These are phyloP conservation scores for Agrypnus murinus DNA, from an alignment of 2,888 invertebrate species.

Conservation along the genomic window DNA sequence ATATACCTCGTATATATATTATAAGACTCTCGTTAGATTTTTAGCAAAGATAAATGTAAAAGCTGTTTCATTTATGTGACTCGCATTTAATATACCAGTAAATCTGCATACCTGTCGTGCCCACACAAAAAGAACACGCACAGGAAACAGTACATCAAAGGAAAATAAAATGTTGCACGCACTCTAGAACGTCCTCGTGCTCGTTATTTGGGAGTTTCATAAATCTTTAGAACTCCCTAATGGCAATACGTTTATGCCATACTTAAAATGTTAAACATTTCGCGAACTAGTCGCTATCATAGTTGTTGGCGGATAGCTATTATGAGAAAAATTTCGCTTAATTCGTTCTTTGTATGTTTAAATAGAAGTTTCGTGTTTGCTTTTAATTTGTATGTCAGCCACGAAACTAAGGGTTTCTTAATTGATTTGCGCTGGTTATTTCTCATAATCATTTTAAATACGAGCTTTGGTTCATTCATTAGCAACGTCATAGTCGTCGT, in stretches of 20 bases:
- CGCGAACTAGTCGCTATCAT: too few species aligned
- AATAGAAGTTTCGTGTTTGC: too few species aligned
- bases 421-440: slow-evolving; percentile 30
- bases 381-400: slow-evolving; percentile 10
- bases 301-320: too few species aligned
- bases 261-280: slow-evolving; percentile 18
- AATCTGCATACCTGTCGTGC: slow-evolving; percentile 57
- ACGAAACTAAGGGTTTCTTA: slow-evolving; percentile 1
- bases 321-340: too few species aligned
- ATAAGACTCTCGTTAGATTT: slow-evolving; percentile 40
- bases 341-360: too few species aligned
- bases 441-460: slow-evolving; percentile 29
- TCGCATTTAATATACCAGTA: slow-evolving; percentile 50
- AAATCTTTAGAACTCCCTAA: slow-evolving; percentile 44
- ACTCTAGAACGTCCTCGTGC: slow-evolving; percentile 50
- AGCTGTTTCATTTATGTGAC: slow-evolving; percentile 48
- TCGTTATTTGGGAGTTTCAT: slow-evolving; percentile 51
- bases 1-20: slow-evolving; percentile 11
- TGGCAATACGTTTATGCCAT: slow-evolving; percentile 11
- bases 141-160: slow-evolving; percentile 57
- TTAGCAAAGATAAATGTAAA: slow-evolving; percentile 42
- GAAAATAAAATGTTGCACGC: slow-evolving; percentile 54
- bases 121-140: slow-evolving; percentile 55
- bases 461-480: slow-evolving; percentile 28
- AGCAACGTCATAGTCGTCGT: slow-evolving; percentile 10